Evolutionary conservation across 1,140 invertebrate genomes (phyloP), one percentile per base, ranked within the genome.

Genomic region (Camponotus pennsylvanicus): DNA sequence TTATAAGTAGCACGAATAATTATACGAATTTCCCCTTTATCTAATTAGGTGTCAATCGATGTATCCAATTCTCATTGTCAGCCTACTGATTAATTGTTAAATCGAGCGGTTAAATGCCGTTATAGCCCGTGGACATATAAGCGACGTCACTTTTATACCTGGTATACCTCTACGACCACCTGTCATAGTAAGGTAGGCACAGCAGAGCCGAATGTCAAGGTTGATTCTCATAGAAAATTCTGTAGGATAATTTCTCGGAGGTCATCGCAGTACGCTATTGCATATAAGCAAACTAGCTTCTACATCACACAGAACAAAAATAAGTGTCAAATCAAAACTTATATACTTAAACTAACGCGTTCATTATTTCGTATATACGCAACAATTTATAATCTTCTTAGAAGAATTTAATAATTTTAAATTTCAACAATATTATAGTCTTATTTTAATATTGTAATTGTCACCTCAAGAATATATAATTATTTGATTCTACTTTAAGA

Each of bases 91-190:
- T 80, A 57, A 15, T 40, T 34, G 34, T 69, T 15, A 45, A 8
- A 79, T 79, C 77, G 8, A 37, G 37, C 82, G 11, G 63, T 67
- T 73, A 61, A 52, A 42, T 63, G 42, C 85, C 86, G 87, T 88
- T 88, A 88, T 59, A 32, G 37, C 57, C 66, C 15, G 52, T 63
- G 37, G 40, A 42, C 34, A 40, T 52, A 18, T 45, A 32, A 73
- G 13, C 13, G 63, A 40, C 13, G 45, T n/a, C 5, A 69, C 13
- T 80, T 80, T 80, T 40, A 52, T 64, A 77, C 13, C 37, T 42
- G 55, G 7, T 4, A 59, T 63, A 77, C 21, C 11, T 77, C 37
- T 40, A 59, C 7, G n/a, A n/a, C 73, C 21, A 42, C 13, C 59
- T 66, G 40, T 37, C 61, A 7, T 49, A 64, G 15, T 18, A 40